Percentiles rank a stretch among this genome's conserved stretches.
Evolutionary conservation across 1,140 invertebrate species (phyloP).

Genomic region (Plutomurus gul): DNA sequence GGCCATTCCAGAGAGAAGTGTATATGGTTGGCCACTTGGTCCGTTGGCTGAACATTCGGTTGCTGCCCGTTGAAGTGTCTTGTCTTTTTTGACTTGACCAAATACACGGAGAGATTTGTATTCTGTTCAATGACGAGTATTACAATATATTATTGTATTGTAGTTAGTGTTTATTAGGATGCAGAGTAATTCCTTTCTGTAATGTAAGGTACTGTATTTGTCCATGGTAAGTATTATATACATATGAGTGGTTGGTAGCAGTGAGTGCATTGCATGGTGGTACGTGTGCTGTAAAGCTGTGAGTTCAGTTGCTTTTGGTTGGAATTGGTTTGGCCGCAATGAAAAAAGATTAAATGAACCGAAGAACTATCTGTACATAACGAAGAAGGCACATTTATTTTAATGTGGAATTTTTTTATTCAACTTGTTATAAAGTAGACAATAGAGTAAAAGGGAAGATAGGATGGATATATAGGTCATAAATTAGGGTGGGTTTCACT

Average conservation of each 20-base stretch:
- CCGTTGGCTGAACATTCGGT: too few species aligned
- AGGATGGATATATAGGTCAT: conserved; percentile 48
- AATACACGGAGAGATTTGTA: not conserved
- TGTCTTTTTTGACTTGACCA: not conserved
- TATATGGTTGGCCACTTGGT: too few species aligned
- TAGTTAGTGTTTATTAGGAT: not conserved
- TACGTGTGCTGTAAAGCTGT: not conserved
- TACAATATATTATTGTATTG: not conserved
- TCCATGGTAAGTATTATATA: too few species aligned
- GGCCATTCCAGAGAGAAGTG: not conserved
- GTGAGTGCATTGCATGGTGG: not conserved
- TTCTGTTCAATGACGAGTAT: not conserved
- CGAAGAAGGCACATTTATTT: conserved; percentile 46
- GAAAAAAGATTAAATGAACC: conserved; percentile 38
- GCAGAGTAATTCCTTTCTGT: not conserved
- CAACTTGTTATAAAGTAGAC: conserved; percentile 43
- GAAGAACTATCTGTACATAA: conserved; percentile 40
- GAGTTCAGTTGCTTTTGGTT: not conserved
- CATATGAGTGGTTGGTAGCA: too few species aligned
- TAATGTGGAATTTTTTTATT: conserved; percentile 51
- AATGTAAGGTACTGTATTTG: too few species aligned
- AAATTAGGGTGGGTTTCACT: conserved; percentile 50
- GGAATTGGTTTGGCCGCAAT: not conserved
- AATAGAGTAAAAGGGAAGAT: not conserved
- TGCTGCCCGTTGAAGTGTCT: not conserved